Evolutionary conservation across 2,113 vertebrate species (phyloP), one percentile per base, ranked within the genome.

Genomic region (Chionodraco myersi): DNA sequence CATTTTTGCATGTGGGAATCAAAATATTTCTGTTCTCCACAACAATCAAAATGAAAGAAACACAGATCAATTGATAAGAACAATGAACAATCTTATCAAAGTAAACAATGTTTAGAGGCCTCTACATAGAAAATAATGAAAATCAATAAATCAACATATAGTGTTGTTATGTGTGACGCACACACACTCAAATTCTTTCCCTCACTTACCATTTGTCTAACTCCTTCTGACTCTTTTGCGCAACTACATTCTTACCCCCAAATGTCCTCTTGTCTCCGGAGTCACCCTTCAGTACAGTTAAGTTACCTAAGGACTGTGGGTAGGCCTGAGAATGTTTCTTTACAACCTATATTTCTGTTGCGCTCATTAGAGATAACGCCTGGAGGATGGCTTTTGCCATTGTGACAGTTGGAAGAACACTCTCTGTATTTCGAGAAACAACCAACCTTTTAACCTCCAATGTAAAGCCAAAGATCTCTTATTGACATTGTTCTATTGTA

Each of bases 21-120:
- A 91, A 71, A 83, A 71, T 70, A 56, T 71, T 73, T 78, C 56
- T 78, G 82, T 45, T 84, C 80, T 84, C 78, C 79, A 81, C 75
- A 90, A 65, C 34, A 77, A 79, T 34, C 57, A 75, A 26, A 62
- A 49, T 23, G 41, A 15, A 61, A 48, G 41, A 68, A 75, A 8
- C 16, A 23, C 36, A 72, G 77, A 75, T 13, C 36, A 77, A 52
- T 10, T 53, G 34, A 62, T 34, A 62, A 67, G 72, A 84, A 83
- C 59, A 65, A 64, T 18, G 7, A 64, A 57, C 41, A 72, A 63
- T 83, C 53, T 62, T 69, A 84, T 79, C 61, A 77, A 79, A 75
- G 69, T 44, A 85, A 85, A 82, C 53, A 71, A 73, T 56, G 56
- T 58, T 84, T 63, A 71, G 89, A 88, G 73, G 72, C 67, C 44